Base-by-base conservation (phyloP, 2,113 vertebrate genomes). In the Galemys pyrenaicus region DNA sequence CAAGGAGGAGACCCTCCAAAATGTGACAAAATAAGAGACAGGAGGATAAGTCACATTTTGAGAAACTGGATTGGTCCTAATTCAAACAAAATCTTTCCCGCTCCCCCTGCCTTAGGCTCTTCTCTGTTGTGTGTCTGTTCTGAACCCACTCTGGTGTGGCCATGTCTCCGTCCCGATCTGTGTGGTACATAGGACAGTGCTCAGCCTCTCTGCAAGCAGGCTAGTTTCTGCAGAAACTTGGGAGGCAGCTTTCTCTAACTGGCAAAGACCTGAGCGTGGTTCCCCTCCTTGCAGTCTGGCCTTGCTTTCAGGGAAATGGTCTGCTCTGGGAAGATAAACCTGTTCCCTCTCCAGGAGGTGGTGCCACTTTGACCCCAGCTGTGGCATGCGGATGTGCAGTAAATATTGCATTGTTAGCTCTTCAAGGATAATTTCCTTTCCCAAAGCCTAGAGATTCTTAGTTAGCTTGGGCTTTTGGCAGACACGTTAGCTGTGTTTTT, bases 31-130 rank as follows among this genome's bases (percentile, higher is more conserved):
- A 99, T 99, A 99, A 99, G 98, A 97, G 99, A 99, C 99, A 99
- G 99, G 99, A 99, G 99, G 99, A 99, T 99, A 99, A 99, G 99
- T 99, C 99, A 99, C 99, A 99, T 99, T 99, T 99, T 99, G 98
- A 99, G 98, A 98, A 98, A 98, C 98, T 96, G 97, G 97, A 98
- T 97, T 97, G 97, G 94, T 96, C 97, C 97, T 95, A 73, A 97
- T 95, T 96, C 88, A 90, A 96, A 96, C 95, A 92, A 86, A 97
- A 97, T 96, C 97, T 97, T 98, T 97, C 95, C 97, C 97, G 97
- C 98, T 98, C 96, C 98, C 96, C 98, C 97, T 97, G 89, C 97
- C 96, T 97, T 89, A 97, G 98, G 96, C 96, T 97, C 37, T n/a
- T 98, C 96, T 97, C 97, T 98, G 98, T 98, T 96, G 6, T 98